Percentiles rank a stretch among this genome's conserved stretches.
phyloP scores from a whole-genome alignment of 2,888 invertebrate species.

The Synanthedon formicaeformis region DNA sequence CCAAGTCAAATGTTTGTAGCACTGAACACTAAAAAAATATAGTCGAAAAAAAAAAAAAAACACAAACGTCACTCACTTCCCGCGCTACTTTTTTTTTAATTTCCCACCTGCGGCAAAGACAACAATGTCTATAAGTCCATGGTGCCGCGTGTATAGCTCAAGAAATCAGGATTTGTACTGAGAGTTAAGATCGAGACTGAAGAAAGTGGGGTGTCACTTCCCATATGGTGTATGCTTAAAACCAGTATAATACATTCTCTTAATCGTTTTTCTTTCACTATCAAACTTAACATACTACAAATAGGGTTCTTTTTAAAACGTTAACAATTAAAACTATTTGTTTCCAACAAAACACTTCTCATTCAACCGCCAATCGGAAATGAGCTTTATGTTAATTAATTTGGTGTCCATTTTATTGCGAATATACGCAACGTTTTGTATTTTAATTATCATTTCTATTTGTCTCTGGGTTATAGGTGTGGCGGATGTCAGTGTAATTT shows the following conservation, averaged over 20 bases:
- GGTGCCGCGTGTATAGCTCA: conserved; percentile 17
- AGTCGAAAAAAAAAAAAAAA: conserved; percentile 13
- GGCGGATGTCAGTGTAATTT: conserved; percentile 11
- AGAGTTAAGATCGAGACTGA: conserved; percentile 19
- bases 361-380: conserved; percentile 6
- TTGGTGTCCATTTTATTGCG: background rate
- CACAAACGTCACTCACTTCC: conserved; percentile 22
- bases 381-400: conserved; percentile 11
- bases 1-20: conserved; percentile 12
- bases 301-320: conserved; percentile 3
- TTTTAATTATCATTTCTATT: conserved; percentile 25
- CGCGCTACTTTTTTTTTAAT: conserved; percentile 14
- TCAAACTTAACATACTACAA: background rate
- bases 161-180: conserved; percentile 18
- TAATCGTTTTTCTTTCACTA: background rate
- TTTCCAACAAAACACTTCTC: conserved; percentile 10
- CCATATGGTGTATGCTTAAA: conserved; percentile 20
- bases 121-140: conserved; percentile 14
- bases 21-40: conserved; percentile 8
- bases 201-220: conserved; percentile 44
- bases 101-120: background rate
- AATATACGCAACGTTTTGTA: background rate
- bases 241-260: conserved; percentile 6
- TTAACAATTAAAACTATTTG: conserved; percentile 13
- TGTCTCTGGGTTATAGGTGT: conserved; percentile 15